Evolutionary conservation across 2,888 invertebrate genomes (phyloP), one percentile per base, ranked within the genome.

Genomic region (Heteromyza rotundicornis): DNA sequence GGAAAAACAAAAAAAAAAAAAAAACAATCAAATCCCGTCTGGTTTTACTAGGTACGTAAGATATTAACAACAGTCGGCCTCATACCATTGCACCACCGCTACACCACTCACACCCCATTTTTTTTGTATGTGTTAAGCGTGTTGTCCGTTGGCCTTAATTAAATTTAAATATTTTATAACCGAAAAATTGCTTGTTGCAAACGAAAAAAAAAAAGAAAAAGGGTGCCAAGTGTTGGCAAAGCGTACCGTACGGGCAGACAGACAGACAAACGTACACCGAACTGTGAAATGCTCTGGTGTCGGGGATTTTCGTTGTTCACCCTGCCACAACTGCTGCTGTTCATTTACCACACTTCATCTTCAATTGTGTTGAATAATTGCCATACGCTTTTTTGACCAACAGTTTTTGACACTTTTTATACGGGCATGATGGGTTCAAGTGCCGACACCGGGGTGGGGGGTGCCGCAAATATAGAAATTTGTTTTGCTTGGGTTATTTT

Each of bases 131-230:
- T n/a, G 5, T 68, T 65, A 74, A 69, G 66, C 72, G 70, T 73
- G 70, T 74, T 76, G 76, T 75, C 74, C 76, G 77, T 75, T 76
- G 79, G 80, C 79, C 81, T 80, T 82, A 82, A 81, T 81, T 82
- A 81, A 81, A 82, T 81, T 81, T 81, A 82, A 81, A 82, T 82
- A 81, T 82, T 81, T 81, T 80, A 81, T 81, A 77, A 80, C 78
- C 72, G 75, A 80, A 78, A 79, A 79, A 79, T 78, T 78, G 77
- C 78, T 77, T 77, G 70, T 73, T 68, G 59, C 71, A 72, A 57
- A n/a, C n/a, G n/a, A n/a, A n/a, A n/a, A n/a, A n/a, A n/a, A n/a
- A n/a, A n/a, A n/a, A 68, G 69, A 52, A 77, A 79, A 76, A 72
- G 74, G 74, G 74, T 75, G 72, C 75, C 69, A 58, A 36, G 53